Evolutionary conservation across 2,888 invertebrate species (phyloP).

Genomic region (Capitulum mitella): DNA sequence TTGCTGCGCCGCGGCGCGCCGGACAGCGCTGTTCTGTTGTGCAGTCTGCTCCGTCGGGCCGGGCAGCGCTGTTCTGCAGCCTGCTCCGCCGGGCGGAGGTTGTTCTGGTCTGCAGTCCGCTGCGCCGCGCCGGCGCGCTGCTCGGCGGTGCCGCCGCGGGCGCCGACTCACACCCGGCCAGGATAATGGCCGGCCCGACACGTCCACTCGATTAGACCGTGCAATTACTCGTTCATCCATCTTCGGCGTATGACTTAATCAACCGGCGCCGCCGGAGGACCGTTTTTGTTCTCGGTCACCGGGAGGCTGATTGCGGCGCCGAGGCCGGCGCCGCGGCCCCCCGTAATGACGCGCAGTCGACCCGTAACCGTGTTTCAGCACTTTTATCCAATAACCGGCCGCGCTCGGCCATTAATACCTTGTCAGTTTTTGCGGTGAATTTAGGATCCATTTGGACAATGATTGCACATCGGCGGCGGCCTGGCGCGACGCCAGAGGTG

Average conservation of each 20-base stretch:
- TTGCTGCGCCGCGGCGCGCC: too few species aligned
- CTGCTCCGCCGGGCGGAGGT: too few species aligned
- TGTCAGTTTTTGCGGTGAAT: slow-evolving; percentile 17
- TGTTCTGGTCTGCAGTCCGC: neutral
- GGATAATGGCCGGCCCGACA: neutral
- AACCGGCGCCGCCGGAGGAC: neutral
- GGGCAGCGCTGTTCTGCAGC: too few species aligned
- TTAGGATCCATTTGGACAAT: neutral
- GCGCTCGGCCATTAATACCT: slow-evolving; percentile 16
- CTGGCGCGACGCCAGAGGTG: too few species aligned
- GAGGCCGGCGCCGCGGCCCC: neutral
- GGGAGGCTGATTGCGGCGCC: slow-evolving; percentile 8
- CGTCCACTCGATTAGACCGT: slow-evolving; percentile 21
- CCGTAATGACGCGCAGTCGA: neutral
- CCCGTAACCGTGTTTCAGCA: neutral
- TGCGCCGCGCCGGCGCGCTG: neutral
- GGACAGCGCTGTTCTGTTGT: too few species aligned
- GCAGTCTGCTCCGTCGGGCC: neutral
- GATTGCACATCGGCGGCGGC: neutral
- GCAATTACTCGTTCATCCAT: slow-evolving; percentile 22
- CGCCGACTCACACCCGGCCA: neutral
- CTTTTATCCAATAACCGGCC: slow-evolving; percentile 10
- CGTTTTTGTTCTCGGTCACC: neutral
- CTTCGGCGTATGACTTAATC: slow-evolving; percentile 17
- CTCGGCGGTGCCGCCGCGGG: neutral